Conservation (phyloP, 1,140 invertebrate species). For the Heliconius himera region DNA sequence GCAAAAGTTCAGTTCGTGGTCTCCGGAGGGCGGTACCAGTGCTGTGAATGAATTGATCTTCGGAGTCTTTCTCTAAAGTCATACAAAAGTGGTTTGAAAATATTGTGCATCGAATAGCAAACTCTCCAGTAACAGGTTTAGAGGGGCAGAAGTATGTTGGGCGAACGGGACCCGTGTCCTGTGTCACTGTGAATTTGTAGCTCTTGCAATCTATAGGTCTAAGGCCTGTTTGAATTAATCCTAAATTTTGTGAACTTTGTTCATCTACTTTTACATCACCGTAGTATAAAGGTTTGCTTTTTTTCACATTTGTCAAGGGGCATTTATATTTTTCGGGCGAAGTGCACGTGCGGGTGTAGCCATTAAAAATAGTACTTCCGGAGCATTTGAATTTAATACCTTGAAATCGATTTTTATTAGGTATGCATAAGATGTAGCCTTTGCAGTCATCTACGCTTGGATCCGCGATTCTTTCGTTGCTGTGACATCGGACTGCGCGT, state of each 20-base stretch:
- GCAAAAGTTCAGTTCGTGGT: slow-evolving; percentile 45
- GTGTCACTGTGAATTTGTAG: slow-evolving; percentile 70
- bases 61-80: slow-evolving; percentile 62
- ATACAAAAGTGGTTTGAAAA: slow-evolving; percentile 76
- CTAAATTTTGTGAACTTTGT: not conserved
- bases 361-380: slow-evolving; percentile 73
- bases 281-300: slow-evolving; percentile 42
- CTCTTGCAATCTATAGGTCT: slow-evolving; percentile 72
- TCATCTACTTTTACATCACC: slow-evolving; percentile 43
- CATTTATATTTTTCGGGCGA: slow-evolving; percentile 66
- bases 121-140: slow-evolving; percentile 53
- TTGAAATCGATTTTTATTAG: slow-evolving; percentile 71
- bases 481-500: slow-evolving; percentile 58
- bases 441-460: slow-evolving; percentile 69
- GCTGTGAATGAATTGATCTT: slow-evolving; percentile 63
- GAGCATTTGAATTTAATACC: slow-evolving; percentile 74
- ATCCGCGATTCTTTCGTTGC: slow-evolving; percentile 68
- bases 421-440: slow-evolving; percentile 74
- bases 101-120: slow-evolving; percentile 63
- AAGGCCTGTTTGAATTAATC: slow-evolving; percentile 16
- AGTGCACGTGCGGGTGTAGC: slow-evolving; percentile 65
- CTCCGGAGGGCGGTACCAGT: slow-evolving; percentile 55
- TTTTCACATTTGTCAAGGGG: slow-evolving; percentile 52
- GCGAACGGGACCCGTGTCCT: slow-evolving; percentile 54
- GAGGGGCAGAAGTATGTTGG: slow-evolving; percentile 71